Conservation (phyloP, 2,113 vertebrate species). For the Eptatretus burgeri region DNA sequence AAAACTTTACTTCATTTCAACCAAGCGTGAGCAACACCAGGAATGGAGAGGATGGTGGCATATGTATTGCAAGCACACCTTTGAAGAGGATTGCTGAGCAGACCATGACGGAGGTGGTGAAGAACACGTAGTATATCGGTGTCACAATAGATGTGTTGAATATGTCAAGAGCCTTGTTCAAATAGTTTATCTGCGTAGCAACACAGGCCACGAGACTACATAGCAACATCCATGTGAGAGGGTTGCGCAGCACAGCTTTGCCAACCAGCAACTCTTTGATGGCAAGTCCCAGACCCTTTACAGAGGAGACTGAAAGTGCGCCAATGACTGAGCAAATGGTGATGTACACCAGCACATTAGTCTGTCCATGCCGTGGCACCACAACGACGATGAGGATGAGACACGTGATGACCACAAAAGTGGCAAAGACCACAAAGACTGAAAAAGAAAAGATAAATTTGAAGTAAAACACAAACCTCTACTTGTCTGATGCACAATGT, state of each 20-base stretch:
- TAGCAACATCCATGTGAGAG: slow-evolving; percentile 50
- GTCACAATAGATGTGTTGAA: slow-evolving; percentile 97
- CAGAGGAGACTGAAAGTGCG: slow-evolving; percentile 33
- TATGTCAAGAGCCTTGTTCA: slow-evolving; percentile 92
- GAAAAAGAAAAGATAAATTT: slow-evolving; percentile 10
- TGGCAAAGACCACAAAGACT: slow-evolving; percentile 26
- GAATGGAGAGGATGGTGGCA: too few species aligned
- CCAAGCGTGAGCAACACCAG: too few species aligned
- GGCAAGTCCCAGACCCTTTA: slow-evolving; percentile 34
- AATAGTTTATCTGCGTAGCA: slow-evolving; percentile 89
- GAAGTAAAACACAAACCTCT: too few species aligned
- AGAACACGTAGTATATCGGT: slow-evolving; percentile 91
- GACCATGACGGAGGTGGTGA: slow-evolving; percentile 71
- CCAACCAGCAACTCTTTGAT: slow-evolving; percentile 20
- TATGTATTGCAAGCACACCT: neutral
- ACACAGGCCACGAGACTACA: slow-evolving; percentile 54
- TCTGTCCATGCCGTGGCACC: slow-evolving; percentile 25
- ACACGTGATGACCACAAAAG: slow-evolving; percentile 14
- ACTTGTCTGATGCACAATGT: too few species aligned
- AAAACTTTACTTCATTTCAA: too few species aligned
- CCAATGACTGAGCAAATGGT: slow-evolving; percentile 32
- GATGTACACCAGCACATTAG: slow-evolving; percentile 27
- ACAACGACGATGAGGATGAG: slow-evolving; percentile 21
- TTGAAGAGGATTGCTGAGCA: slow-evolving; percentile 93
- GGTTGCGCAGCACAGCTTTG: slow-evolving; percentile 26